Conservation (phyloP, 2,888 invertebrate species). For the Drosophila macrospina region DNA sequence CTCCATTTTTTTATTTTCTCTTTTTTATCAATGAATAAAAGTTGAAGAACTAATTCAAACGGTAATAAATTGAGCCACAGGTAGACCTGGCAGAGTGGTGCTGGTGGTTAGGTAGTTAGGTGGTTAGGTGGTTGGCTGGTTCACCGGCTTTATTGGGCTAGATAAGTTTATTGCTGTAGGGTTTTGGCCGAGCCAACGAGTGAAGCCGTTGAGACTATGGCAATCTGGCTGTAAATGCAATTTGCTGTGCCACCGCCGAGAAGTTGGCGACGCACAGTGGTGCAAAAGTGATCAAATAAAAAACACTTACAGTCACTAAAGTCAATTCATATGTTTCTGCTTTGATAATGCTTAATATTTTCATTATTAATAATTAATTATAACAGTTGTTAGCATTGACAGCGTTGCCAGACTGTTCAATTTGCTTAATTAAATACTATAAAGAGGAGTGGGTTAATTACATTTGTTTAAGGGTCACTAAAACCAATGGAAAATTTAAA, state of each 20-base stretch:
- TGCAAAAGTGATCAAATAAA: not conserved
- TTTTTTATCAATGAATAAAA: slow-evolving; percentile 46
- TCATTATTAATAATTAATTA: no score
- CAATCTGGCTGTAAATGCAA: slow-evolving; percentile 37
- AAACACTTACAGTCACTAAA: no score
- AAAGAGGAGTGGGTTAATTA: not conserved
- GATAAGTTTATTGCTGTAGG: slow-evolving; percentile 4
- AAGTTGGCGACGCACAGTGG: slow-evolving; percentile 17
- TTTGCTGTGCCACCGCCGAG: slow-evolving; percentile 21
- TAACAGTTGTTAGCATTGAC: no score
- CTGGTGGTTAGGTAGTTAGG: not conserved
- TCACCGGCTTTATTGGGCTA: no score
- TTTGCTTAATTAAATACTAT: not conserved
- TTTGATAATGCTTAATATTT: no score
- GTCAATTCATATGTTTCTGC: no score
- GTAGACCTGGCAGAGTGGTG: slow-evolving; percentile 9
- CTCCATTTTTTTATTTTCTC: not conserved
- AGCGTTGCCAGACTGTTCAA: not conserved
- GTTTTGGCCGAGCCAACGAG: slow-evolving; percentile 1
- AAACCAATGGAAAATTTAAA: no score
- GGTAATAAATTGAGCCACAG: slow-evolving; percentile 54
- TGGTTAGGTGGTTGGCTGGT: no score
- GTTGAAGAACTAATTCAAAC: slow-evolving; percentile 70
- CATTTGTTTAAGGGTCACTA: no score
- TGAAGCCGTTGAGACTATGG: slow-evolving; percentile 15